These are phyloP conservation scores for Euphydryas editha DNA, from an alignment of 2,888 invertebrate species.

Conservation along the genomic window DNA sequence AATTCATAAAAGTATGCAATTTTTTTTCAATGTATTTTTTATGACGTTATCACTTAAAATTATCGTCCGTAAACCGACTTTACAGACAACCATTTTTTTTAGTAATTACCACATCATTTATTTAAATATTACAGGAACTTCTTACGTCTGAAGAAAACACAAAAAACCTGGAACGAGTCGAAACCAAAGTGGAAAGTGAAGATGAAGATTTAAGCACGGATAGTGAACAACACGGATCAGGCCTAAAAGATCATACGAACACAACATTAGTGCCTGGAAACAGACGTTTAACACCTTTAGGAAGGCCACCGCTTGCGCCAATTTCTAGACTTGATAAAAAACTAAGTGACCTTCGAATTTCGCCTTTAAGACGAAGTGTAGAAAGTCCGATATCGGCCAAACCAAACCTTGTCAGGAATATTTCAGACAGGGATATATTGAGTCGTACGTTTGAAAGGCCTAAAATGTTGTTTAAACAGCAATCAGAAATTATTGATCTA, in stretches of 20 bases:
- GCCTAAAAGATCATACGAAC: conserved; percentile 59
- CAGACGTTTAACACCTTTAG: conserved; percentile 65
- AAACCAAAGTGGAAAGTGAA: conserved; percentile 81
- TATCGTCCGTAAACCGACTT: too few species aligned
- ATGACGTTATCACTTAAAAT: too few species aligned
- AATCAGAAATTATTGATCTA: conserved; percentile 76
- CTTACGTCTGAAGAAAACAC: conserved; percentile 79
- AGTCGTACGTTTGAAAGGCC: conserved; percentile 67
- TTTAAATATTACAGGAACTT: conserved; percentile 65
- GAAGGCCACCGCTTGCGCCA: conserved; percentile 66
- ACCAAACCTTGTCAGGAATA: conserved; percentile 61
- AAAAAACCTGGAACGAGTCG: conserved; percentile 75
- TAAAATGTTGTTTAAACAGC: conserved; percentile 73
- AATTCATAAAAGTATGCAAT: too few species aligned
- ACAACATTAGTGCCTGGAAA: conserved; percentile 45
- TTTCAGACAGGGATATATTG: conserved; percentile 64
- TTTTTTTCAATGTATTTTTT: too few species aligned
- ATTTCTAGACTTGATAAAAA: conserved; percentile 68
- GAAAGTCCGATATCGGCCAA: conserved; percentile 65
- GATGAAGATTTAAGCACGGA: conserved; percentile 76
- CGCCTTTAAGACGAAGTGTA: conserved; percentile 68
- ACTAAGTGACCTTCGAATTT: conserved; percentile 67
- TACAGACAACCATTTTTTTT: too few species aligned
- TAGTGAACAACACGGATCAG: conserved; percentile 70
- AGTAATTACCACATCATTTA: too few species aligned